Evolutionary conservation across 1,140 invertebrate species (phyloP).

Genomic region (Elymnias hypermnestra): DNA sequence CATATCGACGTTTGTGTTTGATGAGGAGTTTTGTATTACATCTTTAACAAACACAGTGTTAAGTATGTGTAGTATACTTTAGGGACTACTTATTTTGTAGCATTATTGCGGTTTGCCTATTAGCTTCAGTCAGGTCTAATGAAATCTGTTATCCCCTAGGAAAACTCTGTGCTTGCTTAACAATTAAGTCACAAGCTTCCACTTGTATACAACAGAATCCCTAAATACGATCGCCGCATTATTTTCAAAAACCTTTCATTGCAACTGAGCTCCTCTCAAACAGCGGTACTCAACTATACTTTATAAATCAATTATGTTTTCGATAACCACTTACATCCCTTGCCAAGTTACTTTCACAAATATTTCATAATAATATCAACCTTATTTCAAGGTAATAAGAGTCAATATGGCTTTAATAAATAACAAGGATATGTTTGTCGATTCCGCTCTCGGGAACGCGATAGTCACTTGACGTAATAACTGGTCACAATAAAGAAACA

Average conservation of each 20-base stretch:
- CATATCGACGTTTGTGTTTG: conserved; percentile 12
- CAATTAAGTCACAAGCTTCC: too few relatives aligned
- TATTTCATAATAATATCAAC: conserved; percentile 8
- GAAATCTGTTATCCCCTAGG: too few relatives aligned
- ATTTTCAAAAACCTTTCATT: conserved; percentile 18
- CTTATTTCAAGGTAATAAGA: conserved; percentile 18
- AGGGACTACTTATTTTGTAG: too few relatives aligned
- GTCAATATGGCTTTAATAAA: neutral
- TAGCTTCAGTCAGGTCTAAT: too few relatives aligned
- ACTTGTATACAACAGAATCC: too few relatives aligned
- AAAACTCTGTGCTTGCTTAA: too few relatives aligned
- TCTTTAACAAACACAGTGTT: too few relatives aligned
- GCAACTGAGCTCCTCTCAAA: conserved; percentile 19
- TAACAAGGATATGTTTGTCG: conserved; percentile 18
- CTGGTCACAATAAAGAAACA: conserved; percentile 60
- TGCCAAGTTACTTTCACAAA: conserved; percentile 14
- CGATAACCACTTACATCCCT: conserved; percentile 53
- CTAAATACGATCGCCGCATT: conserved; percentile 4
- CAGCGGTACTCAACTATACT: conserved; percentile 10
- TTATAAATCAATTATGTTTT: conserved; percentile 55
- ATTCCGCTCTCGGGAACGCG: conserved; percentile 36
- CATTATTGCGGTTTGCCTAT: too few relatives aligned
- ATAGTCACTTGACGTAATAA: conserved; percentile 56
- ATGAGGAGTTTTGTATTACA: neutral
- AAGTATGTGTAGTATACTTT: too few relatives aligned